Evolutionary conservation across 2,113 vertebrate genomes (phyloP), one percentile per base, ranked within the genome.

Genomic region (Chrysemys picta): DNA sequence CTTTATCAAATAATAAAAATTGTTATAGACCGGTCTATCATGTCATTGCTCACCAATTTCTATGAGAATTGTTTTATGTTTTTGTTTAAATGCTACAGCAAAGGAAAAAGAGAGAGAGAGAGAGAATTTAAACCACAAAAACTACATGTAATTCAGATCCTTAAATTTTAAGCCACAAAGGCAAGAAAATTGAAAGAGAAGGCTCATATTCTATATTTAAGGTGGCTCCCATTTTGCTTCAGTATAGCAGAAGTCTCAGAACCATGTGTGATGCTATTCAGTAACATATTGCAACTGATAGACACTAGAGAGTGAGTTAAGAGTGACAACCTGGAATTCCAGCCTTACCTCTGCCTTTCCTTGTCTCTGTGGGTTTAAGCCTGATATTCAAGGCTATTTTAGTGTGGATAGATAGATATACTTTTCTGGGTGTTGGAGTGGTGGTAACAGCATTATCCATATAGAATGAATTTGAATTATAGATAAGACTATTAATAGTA

Each of bases 1-100:
- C 96, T 96, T 97, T 96, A 98, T 98, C 96, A 98, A 98, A 98
- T 97, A 97, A 98, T 98, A 98, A 97, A 98, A 98, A 97, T 92
- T 97, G 96, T 98, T 98, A 97, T 97, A 98, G 97, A 97, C 93
- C 96, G 97, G 95, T 97, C 97, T 93, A 96, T 98, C 97, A 98
- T 95, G 93, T 97, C 94, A 95, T 87, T 88, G 97, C 97, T 97
- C 87, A 75, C 91, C 91, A 79, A 95, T 90, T 87, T 98, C 95
- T 94, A 52, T 24, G 25, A 97, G 94, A 90, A 97, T 91, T 94
- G 92, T 93, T 98, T 97, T 96, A 94, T 85, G 5, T 93, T 96
- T 92, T 89, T 24, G 0, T 93, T 98, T 97, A 97, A 98, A 97
- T 93, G 96, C 89, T 88, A 95, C 82, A 91, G 88, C 89, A 91